Evolutionary conservation across 1,140 invertebrate species (phyloP).

Genomic region (Agrypnia vestita): DNA sequence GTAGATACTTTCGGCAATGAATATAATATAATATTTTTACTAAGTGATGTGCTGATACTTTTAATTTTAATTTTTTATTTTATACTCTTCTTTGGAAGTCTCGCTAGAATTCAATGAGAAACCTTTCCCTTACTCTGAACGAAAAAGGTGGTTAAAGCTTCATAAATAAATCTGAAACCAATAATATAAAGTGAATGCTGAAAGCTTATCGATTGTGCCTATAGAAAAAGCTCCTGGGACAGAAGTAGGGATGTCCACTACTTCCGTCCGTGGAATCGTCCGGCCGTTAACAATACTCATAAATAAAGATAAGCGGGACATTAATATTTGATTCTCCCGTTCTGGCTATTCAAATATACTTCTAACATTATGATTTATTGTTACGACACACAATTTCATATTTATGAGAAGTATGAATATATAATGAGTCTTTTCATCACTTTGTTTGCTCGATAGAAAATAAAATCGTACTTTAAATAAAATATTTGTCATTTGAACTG

Average conservation of each 20-base stretch:
- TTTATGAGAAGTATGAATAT: neutral
- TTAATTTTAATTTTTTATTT: no score
- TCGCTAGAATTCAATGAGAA: no score
- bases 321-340: conserved; percentile 22
- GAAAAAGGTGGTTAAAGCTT: conserved; percentile 12
- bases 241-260: neutral
- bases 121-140: neutral
- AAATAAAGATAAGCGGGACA: conserved; percentile 30
- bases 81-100: no score
- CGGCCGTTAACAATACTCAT: conserved; percentile 27
- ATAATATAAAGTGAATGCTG: conserved; percentile 26
- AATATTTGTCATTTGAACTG: no score
- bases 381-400: neutral
- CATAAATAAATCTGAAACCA: conserved; percentile 36
- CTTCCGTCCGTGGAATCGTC: neutral
- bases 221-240: conserved; percentile 7
- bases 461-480: no score
- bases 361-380: neutral
- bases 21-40: no score
- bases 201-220: conserved; percentile 24
- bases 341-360: neutral
- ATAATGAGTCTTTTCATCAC: neutral
- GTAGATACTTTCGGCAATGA: no score
- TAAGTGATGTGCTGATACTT: no score
- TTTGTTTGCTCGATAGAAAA: no score